Evolutionary conservation across 2,113 vertebrate genomes (phyloP).

Genomic region (Protobothrops mucrosquamatus): DNA sequence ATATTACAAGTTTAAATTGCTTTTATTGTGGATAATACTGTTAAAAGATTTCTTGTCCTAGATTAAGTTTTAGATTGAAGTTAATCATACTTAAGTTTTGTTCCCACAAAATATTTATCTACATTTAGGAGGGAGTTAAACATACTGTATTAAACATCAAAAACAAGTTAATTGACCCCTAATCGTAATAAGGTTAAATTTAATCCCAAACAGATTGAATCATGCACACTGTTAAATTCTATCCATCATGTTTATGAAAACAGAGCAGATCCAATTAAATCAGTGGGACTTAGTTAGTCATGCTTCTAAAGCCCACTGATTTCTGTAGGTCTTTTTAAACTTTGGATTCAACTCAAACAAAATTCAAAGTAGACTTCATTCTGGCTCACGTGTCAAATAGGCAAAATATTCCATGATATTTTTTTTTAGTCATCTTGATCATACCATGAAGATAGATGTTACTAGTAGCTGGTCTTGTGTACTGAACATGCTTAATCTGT

Average conservation of each 20-base stretch:
- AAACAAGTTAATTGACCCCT: not conserved
- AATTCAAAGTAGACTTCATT: not conserved
- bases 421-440: not conserved
- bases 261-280: not conserved
- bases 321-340: not conserved
- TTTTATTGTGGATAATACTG: not conserved
- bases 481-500: not conserved
- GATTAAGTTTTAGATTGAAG: not conserved
- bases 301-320: not conserved
- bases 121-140: not conserved
- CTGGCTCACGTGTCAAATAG: not conserved
- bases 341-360: not conserved
- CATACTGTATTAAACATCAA: not conserved
- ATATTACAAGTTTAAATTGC: not conserved
- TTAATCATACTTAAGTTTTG: not conserved
- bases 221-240: not conserved
- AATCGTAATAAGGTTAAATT: not conserved
- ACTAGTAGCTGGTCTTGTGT: not conserved
- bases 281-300: not conserved
- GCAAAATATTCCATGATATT: not conserved
- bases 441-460: not conserved
- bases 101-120: not conserved
- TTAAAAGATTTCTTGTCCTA: not conserved
- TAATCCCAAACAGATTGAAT: not conserved
- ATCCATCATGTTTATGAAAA: not conserved